Percentiles rank a stretch among this genome's conserved stretches.
These are phyloP conservation scores for Hylomyscus alleni DNA, from an alignment of 2,797 vertebrate genomes.

Conservation along the genomic window DNA sequence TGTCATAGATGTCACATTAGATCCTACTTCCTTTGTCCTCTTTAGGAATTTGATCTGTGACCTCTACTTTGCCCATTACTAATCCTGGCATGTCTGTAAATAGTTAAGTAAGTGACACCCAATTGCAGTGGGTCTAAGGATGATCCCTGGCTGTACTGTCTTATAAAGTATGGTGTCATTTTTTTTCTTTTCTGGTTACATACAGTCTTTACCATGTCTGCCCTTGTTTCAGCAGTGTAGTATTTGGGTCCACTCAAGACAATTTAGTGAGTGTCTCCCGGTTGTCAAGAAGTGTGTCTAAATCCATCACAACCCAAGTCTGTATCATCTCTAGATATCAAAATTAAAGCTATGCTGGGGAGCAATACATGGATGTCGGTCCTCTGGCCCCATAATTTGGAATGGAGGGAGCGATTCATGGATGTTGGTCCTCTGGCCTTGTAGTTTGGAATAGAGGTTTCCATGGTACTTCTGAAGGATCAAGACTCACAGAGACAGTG, in stretches of 20 bases:
- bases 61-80: neutral
- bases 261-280: neutral
- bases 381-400: neutral
- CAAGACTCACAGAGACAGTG: neutral
- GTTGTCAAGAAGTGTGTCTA: neutral
- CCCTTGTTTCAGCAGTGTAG: neutral
- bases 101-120: conserved; percentile 1
- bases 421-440: neutral
- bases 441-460: neutral
- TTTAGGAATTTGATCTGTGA: neutral
- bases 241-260: neutral
- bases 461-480: neutral
- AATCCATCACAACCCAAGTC: neutral
- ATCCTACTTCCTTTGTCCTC: neutral
- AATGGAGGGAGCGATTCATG: neutral
- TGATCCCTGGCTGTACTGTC: neutral
- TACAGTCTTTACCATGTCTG: neutral
- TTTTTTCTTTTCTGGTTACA: conserved; percentile 34
- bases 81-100: neutral
- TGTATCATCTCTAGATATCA: neutral
- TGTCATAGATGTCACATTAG: neutral
- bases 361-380: neutral
- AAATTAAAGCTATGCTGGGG: neutral
- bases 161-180: neutral
- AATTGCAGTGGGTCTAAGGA: neutral